phyloP scores from a whole-genome alignment of 2,113 vertebrate species.

The western clawed frog (Xenopus tropicalis) region UCB_Xtro_10.0 CM004449.2:82594501-82595000 shows the following conservation, averaged over 20 bases:
- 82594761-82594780: not conserved
- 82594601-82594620: not conserved
- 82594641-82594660: conserved; percentile 10
- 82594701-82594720: conserved; percentile 13
- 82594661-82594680: conserved; percentile 23
- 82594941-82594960: conserved; percentile 1
- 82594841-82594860: not conserved
- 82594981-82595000: conserved; percentile 32
- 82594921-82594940: conserved; percentile 6
- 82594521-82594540: conserved; percentile 4
- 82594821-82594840: not conserved
- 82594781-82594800: not conserved
- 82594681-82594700: conserved; percentile 14
- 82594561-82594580: not conserved
- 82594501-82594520: conserved; percentile 23
- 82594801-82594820: not conserved
- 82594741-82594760: conserved; percentile 5
- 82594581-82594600: not conserved
- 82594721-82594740: conserved; percentile 5
- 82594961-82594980: conserved; percentile 21
- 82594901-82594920: conserved; percentile 18
- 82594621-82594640: not conserved
- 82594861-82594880: not conserved
- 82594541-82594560: not conserved
- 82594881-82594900: not conserved